Conservation (phyloP, 2,797 vertebrate species). For the Alectoris magna region DNA sequence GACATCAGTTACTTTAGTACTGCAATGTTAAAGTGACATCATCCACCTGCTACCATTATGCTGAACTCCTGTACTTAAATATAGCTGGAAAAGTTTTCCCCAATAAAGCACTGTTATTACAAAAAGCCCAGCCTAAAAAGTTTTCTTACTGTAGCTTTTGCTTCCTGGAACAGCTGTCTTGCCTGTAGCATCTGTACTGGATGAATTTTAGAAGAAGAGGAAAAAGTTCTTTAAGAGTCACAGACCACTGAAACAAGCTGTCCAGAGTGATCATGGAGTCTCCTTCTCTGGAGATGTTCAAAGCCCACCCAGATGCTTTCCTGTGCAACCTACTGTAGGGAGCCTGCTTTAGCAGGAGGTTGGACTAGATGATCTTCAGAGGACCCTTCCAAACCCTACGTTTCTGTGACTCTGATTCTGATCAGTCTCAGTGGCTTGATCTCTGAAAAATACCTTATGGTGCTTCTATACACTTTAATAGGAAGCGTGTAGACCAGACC, state of each 20-base stretch:
- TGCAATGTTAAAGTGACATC: not conserved
- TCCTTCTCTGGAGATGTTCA: too few relatives aligned
- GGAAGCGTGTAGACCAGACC: not conserved
- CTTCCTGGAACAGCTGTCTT: not conserved
- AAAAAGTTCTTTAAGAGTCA: too few relatives aligned
- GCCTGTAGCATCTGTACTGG: not conserved
- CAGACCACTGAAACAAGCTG: too few relatives aligned
- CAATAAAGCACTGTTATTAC: not conserved
- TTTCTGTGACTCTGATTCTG: too few relatives aligned
- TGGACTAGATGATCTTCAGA: too few relatives aligned
- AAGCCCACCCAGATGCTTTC: too few relatives aligned
- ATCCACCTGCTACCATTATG: not conserved
- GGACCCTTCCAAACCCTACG: too few relatives aligned
- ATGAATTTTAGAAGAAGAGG: not conserved
- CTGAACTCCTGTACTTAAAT: not conserved
- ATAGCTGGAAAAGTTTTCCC: not conserved
- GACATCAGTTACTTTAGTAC: not conserved
- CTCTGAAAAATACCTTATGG: not conserved
- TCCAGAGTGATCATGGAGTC: too few relatives aligned
- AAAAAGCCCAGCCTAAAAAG: not conserved
- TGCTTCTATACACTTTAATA: not conserved
- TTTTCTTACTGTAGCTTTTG: not conserved
- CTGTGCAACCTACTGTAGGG: too few relatives aligned
- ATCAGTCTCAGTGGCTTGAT: not conserved
- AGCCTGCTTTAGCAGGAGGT: too few relatives aligned